Base-by-base conservation (phyloP, 2,888 invertebrate species). In the Ophraella communa region DNA sequence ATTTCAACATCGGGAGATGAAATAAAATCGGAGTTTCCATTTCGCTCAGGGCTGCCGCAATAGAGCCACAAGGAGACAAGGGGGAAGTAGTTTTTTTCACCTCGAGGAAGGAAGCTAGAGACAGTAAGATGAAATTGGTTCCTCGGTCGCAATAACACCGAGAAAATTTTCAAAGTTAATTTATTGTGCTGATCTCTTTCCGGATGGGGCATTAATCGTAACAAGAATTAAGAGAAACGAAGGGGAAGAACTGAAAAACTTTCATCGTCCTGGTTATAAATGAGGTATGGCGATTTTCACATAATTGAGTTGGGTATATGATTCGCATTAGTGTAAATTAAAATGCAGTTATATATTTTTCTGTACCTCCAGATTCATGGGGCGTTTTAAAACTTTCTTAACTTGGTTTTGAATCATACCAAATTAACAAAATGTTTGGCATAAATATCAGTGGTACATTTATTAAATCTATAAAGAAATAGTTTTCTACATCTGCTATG, bases 1-100 rank as follows among this genome's bases (percentile, higher is more conserved):
- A 74, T 74, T 73, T 69, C 69, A 70, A 70, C 70, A 71, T 69
- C 70, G 61, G n/a, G n/a, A 69, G 70, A 72, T 71, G 71, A 73
- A 73, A 74, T 71, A 73, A 69, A 73, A 73, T 70, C 72, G 70
- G 70, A 69, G 69, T 70, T 70, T 70, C 67, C 62, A 65, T 67
- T 61, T 44, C 64, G 72, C 71, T 67, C 60, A 47, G 54, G 69
- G 72, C 72, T 61, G 66, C 52, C 61, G 64, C 51, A 49, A 58
- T 49, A 49, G 58, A 58, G 58, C 58, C 49, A 49, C 24, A 51
- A 51, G 51, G 30, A 23, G 27, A 1, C 39, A 24, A 5, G 23
- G 18, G 51, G 24, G 33, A 18, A 21, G 11, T 24, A n/a, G 49
- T 59, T 57, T 57, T 44, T 55, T 44, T 14, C 51, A 39, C 59